Evolutionary conservation across 1,140 invertebrate genomes (phyloP).

Genomic region (Lasioglossum albipes): DNA sequence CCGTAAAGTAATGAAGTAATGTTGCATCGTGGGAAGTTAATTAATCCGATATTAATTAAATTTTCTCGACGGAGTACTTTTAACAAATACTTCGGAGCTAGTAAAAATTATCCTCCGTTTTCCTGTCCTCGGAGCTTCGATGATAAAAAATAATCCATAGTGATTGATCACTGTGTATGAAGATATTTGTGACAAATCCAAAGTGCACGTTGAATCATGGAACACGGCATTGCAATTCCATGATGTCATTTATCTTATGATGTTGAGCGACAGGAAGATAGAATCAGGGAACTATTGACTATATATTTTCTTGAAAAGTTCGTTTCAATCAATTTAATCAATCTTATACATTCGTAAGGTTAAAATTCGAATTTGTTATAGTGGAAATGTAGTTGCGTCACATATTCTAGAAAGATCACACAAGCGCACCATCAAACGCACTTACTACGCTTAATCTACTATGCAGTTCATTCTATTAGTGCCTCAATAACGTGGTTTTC

Average conservation of each 20-base stretch:
- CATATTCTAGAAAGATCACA: background rate
- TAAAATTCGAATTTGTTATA: too few relatives aligned
- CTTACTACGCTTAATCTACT: background rate
- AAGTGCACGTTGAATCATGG: slow-evolving; percentile 14
- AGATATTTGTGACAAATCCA: background rate
- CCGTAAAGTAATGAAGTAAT: background rate
- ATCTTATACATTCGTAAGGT: too few relatives aligned
- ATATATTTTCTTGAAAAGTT: background rate
- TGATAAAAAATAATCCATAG: background rate
- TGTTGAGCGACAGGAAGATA: background rate
- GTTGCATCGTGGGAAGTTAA: background rate
- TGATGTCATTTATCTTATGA: slow-evolving; percentile 20
- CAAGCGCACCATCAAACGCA: background rate
- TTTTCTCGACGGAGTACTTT: too few relatives aligned
- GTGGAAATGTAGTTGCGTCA: too few relatives aligned
- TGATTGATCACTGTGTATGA: background rate
- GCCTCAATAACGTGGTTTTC: background rate
- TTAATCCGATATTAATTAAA: background rate
- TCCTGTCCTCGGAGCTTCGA: background rate
- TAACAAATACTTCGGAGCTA: too few relatives aligned
- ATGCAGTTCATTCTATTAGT: slow-evolving; percentile 3
- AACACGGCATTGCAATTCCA: background rate
- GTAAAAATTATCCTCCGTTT: background rate
- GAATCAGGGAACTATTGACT: background rate
- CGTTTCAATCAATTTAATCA: background rate